These are phyloP conservation scores for Hystrix cristata DNA, from an alignment of 2,113 vertebrate genomes.

Conservation along the genomic window DNA sequence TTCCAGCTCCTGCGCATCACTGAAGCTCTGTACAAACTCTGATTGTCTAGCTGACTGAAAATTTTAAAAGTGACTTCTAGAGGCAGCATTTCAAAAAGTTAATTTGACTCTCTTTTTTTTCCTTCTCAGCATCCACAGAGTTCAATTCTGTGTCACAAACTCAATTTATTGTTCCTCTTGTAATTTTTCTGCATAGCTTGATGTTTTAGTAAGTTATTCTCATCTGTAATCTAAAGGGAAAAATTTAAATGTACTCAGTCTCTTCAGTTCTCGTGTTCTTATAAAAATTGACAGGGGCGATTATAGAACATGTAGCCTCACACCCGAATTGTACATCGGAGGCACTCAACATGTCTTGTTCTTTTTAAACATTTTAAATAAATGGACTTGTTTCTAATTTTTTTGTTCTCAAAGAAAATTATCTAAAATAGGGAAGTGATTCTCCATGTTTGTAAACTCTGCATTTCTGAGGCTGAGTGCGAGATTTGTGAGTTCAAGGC, in stretches of 20 bases:
- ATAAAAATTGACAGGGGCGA: not conserved
- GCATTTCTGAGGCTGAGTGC: not conserved
- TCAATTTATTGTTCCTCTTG: conserved; percentile 66
- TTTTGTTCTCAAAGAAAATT: not conserved
- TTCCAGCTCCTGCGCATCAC: conserved; percentile 92
- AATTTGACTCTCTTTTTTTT: not conserved
- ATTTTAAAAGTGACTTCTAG: conserved; percentile 91
- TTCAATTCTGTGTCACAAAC: conserved; percentile 54
- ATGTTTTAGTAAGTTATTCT: conserved; percentile 50
- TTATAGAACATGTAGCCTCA: not conserved
- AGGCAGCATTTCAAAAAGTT: conserved; percentile 90
- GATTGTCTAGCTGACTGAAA: conserved; percentile 90
- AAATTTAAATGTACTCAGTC: conserved; percentile 55
- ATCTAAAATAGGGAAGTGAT: conserved; percentile 41
- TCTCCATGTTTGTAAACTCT: not conserved
- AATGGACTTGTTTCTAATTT: conserved; percentile 42
- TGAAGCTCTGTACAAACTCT: conserved; percentile 90
- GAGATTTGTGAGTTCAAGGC: not conserved
- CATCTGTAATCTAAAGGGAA: conserved; percentile 71
- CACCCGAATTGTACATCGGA: not conserved
- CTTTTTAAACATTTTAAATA: conserved; percentile 17
- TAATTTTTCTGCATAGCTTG: conserved; percentile 87
- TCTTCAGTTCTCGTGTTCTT: conserved; percentile 16
- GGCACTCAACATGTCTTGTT: not conserved
- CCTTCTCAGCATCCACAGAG: not conserved